Evolutionary conservation across 53 echinoderm and acorn worm species (phyloP).

Genomic region (Echinarachnius parma): DNA sequence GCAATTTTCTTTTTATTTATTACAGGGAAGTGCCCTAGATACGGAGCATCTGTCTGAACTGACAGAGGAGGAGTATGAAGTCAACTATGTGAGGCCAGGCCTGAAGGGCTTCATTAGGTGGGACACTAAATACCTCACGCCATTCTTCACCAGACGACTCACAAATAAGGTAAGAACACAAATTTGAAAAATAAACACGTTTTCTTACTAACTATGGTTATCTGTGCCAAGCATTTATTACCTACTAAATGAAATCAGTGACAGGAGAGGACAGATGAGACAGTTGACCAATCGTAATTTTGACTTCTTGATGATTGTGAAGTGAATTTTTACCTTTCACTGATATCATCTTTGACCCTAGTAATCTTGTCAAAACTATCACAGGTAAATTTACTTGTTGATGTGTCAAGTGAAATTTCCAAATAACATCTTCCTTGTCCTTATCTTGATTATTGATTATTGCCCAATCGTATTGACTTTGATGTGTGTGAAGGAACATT

Average conservation of each 20-base stretch:
- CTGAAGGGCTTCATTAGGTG: constrained; percentile 73
- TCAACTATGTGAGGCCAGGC: constrained; percentile 78
- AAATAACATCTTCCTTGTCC: no score
- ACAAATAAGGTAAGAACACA: constrained; percentile 76
- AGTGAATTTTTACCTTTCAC: no score
- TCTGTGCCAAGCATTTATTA: neutral
- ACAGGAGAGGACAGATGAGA: constrained; percentile 83
- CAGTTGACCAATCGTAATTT: constrained; percentile 89
- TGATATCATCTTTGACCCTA: no score
- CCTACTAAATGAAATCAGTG: constrained; percentile 64
- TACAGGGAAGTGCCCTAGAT: constrained; percentile 87
- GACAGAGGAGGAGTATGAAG: constrained; percentile 95
- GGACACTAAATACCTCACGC: constrained; percentile 92
- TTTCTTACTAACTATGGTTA: neutral
- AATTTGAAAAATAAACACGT: neutral
- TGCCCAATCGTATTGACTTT: no score
- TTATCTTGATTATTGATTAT: no score
- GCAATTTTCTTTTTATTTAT: no score
- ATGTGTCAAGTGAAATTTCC: no score
- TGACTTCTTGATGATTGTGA: no score
- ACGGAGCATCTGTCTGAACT: constrained; percentile 92
- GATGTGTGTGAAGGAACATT: no score
- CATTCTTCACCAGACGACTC: constrained; percentile 91
- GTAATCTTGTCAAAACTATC: no score
- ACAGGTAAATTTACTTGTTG: no score